Percentiles rank a stretch among this genome's conserved stretches.
Evolutionary conservation across 2,888 invertebrate genomes (phyloP).

Genomic region (Eumacrocentrus americanus): DNA sequence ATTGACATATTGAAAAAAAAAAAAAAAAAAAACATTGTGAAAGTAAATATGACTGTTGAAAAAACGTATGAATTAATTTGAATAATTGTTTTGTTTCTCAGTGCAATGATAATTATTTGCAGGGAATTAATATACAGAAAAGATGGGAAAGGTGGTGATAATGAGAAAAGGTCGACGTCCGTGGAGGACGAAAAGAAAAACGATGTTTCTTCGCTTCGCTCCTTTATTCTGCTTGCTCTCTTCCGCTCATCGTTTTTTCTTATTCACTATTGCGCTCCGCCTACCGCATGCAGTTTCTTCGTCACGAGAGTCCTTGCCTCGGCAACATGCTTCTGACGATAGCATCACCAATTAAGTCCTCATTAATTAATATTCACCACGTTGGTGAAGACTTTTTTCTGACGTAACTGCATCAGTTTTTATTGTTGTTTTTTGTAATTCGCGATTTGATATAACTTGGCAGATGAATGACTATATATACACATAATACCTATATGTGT

Average conservation of each 20-base stretch:
- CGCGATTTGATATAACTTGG: neutral
- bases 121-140: too few species aligned
- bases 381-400: neutral
- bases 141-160: conserved; percentile 21
- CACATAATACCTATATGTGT: too few species aligned
- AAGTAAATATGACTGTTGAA: too few species aligned
- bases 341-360: conserved; percentile 14
- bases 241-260: conserved; percentile 25
- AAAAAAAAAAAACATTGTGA: too few species aligned
- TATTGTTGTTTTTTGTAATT: too few species aligned
- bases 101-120: too few species aligned
- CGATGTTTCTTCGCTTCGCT: conserved; percentile 28
- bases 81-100: too few species aligned
- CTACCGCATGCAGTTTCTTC: conserved; percentile 10
- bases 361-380: conserved; percentile 19
- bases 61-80: too few species aligned
- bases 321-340: conserved; percentile 11
- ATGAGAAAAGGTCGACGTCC: conserved; percentile 32
- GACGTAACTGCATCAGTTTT: too few species aligned
- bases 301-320: neutral
- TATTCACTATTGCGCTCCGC: conserved; percentile 20
- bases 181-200: conserved; percentile 35
- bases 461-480: neutral
- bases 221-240: conserved; percentile 29
- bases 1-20: too few species aligned